These are phyloP conservation scores for Protosalanx chinensis DNA, from an alignment of 2,797 vertebrate species.

Conservation along the genomic window DNA sequence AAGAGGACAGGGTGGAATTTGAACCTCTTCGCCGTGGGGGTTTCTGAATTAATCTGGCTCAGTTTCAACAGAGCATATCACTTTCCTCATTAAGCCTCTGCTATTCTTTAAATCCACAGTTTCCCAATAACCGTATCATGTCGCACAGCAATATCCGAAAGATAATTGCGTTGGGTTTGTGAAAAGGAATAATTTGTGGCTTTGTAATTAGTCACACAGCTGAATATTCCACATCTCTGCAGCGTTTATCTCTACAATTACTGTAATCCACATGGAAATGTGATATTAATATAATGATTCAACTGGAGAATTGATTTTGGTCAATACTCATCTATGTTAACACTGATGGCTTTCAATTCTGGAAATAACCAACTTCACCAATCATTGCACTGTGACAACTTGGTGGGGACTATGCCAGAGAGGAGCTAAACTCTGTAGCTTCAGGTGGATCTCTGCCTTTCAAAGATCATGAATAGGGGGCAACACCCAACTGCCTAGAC, in stretches of 20 bases:
- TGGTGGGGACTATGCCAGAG: conserved; percentile 13
- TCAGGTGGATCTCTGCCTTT: conserved; percentile 8
- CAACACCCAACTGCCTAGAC: conserved; percentile 58
- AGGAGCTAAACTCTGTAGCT: conserved; percentile 24
- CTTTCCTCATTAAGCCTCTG: conserved; percentile 47
- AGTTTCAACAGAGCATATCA: conserved; percentile 37
- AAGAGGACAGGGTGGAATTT: background rate
- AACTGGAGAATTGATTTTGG: conserved; percentile 7
- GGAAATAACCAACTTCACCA: conserved; percentile 9
- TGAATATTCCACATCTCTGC: conserved; percentile 19
- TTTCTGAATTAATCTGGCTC: background rate
- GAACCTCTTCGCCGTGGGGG: background rate
- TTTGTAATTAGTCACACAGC: conserved; percentile 24
- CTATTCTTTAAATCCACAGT: conserved; percentile 38
- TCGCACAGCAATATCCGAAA: conserved; percentile 36
- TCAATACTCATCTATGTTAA: background rate
- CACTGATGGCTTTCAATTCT: background rate
- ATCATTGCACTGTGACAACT: background rate
- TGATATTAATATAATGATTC: conserved; percentile 19
- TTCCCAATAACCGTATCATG: conserved; percentile 28
- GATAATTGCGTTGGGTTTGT: conserved; percentile 35
- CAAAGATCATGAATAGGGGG: conserved; percentile 40
- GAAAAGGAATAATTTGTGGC: conserved; percentile 14
- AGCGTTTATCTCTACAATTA: conserved; percentile 15
- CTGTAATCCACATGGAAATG: conserved; percentile 13